A percentile compares a stretch with the other conserved stretches of the same genome.
phyloP scores from a whole-genome alignment of 2,113 vertebrate genomes.

The Cynocephalus volans region DNA sequence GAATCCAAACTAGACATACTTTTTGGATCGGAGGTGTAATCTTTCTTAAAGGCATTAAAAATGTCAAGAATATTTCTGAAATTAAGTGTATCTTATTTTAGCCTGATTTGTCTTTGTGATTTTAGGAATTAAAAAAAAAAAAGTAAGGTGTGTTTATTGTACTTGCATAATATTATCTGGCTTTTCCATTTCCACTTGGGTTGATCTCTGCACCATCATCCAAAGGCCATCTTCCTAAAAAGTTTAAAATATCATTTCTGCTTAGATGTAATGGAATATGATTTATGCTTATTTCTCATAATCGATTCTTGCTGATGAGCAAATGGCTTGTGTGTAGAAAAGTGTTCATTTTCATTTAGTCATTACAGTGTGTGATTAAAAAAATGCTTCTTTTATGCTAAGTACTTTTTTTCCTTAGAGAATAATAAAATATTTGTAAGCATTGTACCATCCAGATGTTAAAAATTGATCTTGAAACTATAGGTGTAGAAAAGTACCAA shows the following conservation, averaged over 20 bases:
- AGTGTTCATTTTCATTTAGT: too few relatives aligned
- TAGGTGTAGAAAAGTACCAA: neutral
- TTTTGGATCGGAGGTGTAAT: neutral
- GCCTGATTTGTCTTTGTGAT: neutral
- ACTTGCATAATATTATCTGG: neutral
- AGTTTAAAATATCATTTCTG: neutral
- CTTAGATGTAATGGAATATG: neutral
- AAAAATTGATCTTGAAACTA: neutral
- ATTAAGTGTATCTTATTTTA: neutral
- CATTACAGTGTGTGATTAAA: neutral
- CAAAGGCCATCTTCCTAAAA: neutral
- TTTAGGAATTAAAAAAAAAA: neutral
- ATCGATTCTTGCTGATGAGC: neutral
- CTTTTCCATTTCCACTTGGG: neutral
- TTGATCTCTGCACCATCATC: neutral
- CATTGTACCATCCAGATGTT: too few relatives aligned
- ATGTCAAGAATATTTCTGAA: neutral
- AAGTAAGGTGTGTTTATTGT: neutral
- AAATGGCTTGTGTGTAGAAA: neutral
- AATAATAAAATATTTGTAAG: neutral
- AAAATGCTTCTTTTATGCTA: neutral
- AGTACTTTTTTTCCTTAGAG: neutral
- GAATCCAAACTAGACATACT: neutral
- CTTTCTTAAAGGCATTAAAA: neutral
- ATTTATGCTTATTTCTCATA: neutral